Evolutionary conservation across 1,140 invertebrate species (phyloP).

Genomic region (Sminthurinus signatus): DNA sequence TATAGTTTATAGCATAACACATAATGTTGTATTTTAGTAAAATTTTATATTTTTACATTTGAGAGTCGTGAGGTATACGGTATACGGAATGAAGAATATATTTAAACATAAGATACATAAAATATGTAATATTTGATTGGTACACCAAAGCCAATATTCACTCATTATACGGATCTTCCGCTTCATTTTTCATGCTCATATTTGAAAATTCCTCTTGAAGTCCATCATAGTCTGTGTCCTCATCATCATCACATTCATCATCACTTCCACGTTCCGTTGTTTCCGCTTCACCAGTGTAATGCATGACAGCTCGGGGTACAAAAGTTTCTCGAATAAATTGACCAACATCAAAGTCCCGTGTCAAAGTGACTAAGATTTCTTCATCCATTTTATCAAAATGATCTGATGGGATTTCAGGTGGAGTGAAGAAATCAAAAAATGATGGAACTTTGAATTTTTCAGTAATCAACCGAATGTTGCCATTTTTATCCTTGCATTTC

Average conservation of each 20-base stretch:
- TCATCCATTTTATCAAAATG: constrained; percentile 4
- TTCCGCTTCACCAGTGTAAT: constrained; percentile 14
- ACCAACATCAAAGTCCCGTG: constrained; percentile 9
- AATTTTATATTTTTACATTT: no score
- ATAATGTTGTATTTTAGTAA: no score
- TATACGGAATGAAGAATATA: no score
- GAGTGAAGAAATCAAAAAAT: constrained; percentile 98
- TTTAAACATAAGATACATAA: no score
- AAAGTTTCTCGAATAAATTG: constrained; percentile 14
- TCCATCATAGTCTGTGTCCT: constrained; percentile 4
- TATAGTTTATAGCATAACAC: no score
- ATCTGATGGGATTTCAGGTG: constrained; percentile 53
- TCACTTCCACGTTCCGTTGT: constrained; percentile 3
- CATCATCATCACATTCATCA: constrained; percentile 1
- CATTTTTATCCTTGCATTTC: constrained; percentile 95
- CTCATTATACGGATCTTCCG: constrained; percentile 1
- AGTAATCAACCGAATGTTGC: constrained; percentile 70
- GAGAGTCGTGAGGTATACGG: no score
- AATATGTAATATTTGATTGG: not conserved
- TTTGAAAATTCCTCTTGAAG: not conserved
- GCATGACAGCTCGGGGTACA: constrained; percentile 8
- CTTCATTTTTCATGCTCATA: not conserved
- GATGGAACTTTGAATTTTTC: constrained; percentile 90
- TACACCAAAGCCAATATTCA: not conserved
- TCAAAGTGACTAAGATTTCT: constrained; percentile 7